Conservation (phyloP, 2,888 invertebrate species). For the Tinea trinotella region DNA sequence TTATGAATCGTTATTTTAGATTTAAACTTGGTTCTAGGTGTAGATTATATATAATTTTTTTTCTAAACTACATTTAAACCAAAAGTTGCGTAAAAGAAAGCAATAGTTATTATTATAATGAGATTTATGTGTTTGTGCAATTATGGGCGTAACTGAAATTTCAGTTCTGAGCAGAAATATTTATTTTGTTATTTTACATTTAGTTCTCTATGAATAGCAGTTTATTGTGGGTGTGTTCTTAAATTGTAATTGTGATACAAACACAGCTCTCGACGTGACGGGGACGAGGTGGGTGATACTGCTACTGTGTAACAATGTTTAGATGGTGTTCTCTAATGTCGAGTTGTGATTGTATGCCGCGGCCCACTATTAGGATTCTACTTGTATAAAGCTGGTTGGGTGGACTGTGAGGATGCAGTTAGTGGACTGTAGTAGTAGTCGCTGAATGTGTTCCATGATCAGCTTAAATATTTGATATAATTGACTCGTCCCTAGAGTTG, state of each 20-base stretch:
- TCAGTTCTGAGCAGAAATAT: conserved; percentile 4
- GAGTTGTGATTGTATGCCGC: background rate
- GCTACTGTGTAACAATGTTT: too few species aligned
- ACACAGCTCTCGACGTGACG: conserved; percentile 5
- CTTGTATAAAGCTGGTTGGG: background rate
- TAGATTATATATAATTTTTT: background rate
- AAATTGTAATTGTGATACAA: background rate
- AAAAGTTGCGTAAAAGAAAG: background rate
- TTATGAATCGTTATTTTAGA: conserved; percentile 6
- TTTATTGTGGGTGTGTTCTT: background rate
- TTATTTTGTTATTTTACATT: conserved; percentile 4
- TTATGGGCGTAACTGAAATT: conserved; percentile 5
- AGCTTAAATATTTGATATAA: too few species aligned
- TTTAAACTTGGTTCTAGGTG: conserved; percentile 11
- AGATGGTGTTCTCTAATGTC: background rate
- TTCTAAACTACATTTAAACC: conserved; percentile 7
- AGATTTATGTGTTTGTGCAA: conserved; percentile 5
- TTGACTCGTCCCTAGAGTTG: conserved; percentile 14
- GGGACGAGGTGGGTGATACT: background rate
- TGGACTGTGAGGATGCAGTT: background rate
- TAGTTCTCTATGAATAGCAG: background rate
- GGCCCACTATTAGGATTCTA: background rate
- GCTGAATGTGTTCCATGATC: too few species aligned
- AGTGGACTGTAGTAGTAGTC: background rate
- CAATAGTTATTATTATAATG: background rate